Evolutionary conservation across 2,113 vertebrate species (phyloP).

Genomic region (Cheilinus undulatus): DNA sequence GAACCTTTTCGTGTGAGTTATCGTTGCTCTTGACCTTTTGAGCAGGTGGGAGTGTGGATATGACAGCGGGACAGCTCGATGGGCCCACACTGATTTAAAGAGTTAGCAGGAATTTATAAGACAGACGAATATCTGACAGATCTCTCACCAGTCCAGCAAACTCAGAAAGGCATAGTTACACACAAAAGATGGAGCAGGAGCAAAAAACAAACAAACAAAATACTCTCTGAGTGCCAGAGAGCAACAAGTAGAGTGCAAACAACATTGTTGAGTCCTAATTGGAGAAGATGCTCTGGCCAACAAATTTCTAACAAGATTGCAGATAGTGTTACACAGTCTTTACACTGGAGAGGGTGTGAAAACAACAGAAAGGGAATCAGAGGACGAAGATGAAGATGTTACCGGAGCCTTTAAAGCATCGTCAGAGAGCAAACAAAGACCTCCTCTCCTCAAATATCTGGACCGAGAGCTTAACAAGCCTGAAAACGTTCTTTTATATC

Average conservation of each 20-base stretch:
- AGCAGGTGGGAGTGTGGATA: conserved; percentile 25
- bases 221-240: conserved; percentile 34
- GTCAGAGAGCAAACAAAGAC: background rate
- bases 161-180: conserved; percentile 41
- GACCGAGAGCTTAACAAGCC: background rate
- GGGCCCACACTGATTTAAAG: conserved; percentile 19
- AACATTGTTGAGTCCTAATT: conserved; percentile 15
- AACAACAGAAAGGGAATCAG: background rate
- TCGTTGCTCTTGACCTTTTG: conserved; percentile 23
- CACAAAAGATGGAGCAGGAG: conserved; percentile 20
- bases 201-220: background rate
- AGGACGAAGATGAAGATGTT: conserved; percentile 10
- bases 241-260: conserved; percentile 53
- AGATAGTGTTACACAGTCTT: conserved; percentile 21
- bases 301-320: conserved; percentile 28
- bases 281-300: conserved; percentile 15
- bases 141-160: conserved; percentile 20
- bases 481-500: no score
- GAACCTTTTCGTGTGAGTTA: conserved; percentile 36
- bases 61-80: conserved; percentile 11
- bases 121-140: conserved; percentile 14
- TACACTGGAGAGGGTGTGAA: background rate
- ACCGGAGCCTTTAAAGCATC: background rate
- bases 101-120: conserved; percentile 17
- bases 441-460: background rate